phyloP scores from a whole-genome alignment of 2,888 invertebrate species.

The Holacanthella duospinosa region DNA sequence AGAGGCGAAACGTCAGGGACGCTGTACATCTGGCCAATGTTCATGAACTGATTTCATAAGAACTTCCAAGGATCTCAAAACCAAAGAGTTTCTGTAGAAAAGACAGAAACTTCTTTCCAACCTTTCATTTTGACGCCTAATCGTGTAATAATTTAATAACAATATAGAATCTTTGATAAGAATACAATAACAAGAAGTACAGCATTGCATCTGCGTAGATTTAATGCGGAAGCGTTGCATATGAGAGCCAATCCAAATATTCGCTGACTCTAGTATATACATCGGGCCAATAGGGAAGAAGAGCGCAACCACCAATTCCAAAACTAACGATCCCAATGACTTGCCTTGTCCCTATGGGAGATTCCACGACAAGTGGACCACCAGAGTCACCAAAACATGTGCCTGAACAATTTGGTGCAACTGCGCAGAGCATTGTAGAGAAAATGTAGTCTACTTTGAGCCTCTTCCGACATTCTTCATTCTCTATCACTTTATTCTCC shows the following conservation, averaged over 20 bases:
- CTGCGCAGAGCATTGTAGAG: slow-evolving; percentile 41
- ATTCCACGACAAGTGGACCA: slow-evolving; percentile 39
- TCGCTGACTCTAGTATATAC: slow-evolving; percentile 42
- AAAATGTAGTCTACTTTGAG: slow-evolving; percentile 41
- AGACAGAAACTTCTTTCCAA: too few relatives aligned
- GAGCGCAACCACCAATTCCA: slow-evolving; percentile 42
- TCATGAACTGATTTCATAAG: too few relatives aligned
- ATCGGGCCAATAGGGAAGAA: slow-evolving; percentile 41
- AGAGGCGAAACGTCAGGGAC: too few relatives aligned
- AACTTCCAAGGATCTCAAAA: too few relatives aligned
- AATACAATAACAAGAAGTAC: neutral
- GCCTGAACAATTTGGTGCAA: slow-evolving; percentile 40
- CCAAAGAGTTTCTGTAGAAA: too few relatives aligned
- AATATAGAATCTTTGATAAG: too few relatives aligned
- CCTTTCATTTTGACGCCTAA: too few relatives aligned
- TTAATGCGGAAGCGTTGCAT: slow-evolving; percentile 11
- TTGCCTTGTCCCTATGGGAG: slow-evolving; percentile 37
- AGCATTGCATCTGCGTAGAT: neutral
- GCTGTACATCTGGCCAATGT: too few relatives aligned
- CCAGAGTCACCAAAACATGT: slow-evolving; percentile 42
- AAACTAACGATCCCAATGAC: slow-evolving; percentile 43
- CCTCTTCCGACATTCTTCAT: slow-evolving; percentile 40
- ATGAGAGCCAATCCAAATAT: slow-evolving; percentile 40
- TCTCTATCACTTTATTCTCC: slow-evolving; percentile 40
- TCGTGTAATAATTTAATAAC: too few relatives aligned